Conservation (phyloP, 1,140 invertebrate species). For the Sinonovacula constricta region DNA sequence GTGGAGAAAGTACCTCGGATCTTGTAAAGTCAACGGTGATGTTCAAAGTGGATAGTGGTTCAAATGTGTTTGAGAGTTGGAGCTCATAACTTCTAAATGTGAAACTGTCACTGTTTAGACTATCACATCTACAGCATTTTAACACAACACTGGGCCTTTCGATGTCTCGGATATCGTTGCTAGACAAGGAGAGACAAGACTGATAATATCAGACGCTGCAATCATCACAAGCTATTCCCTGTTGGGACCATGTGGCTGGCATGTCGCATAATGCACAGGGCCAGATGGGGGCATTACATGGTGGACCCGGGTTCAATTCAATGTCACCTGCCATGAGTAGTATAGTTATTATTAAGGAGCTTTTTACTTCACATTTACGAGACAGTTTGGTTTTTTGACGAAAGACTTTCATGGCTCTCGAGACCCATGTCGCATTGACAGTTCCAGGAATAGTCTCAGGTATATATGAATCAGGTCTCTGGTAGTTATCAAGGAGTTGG, state of each 20-base stretch:
- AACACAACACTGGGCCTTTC: background rate
- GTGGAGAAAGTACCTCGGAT: background rate
- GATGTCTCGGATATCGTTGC: background rate
- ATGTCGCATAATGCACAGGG: constrained; percentile 42
- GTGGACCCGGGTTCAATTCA: too few relatives aligned
- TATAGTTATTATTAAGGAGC: too few relatives aligned
- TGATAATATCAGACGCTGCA: constrained; percentile 1
- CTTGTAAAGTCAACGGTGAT: background rate
- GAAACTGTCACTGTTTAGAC: constrained; percentile 8
- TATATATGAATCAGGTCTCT: too few relatives aligned
- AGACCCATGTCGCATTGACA: too few relatives aligned
- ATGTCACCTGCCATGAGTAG: too few relatives aligned
- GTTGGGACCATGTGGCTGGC: constrained; percentile 31
- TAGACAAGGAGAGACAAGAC: too few relatives aligned
- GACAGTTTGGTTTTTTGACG: too few relatives aligned
- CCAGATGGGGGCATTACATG: background rate
- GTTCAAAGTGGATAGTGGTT: background rate
- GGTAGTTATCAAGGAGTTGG: too few relatives aligned
- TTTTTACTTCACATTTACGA: too few relatives aligned
- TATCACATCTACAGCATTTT: constrained; percentile 13
- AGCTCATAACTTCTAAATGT: constrained; percentile 16
- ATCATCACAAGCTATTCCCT: constrained; percentile 25
- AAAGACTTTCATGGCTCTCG: too few relatives aligned
- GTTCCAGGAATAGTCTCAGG: too few relatives aligned
- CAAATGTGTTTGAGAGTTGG: constrained; percentile 3